Evolutionary conservation across 2,797 vertebrate genomes (phyloP).

Genomic region (Sebastes cheni): DNA sequence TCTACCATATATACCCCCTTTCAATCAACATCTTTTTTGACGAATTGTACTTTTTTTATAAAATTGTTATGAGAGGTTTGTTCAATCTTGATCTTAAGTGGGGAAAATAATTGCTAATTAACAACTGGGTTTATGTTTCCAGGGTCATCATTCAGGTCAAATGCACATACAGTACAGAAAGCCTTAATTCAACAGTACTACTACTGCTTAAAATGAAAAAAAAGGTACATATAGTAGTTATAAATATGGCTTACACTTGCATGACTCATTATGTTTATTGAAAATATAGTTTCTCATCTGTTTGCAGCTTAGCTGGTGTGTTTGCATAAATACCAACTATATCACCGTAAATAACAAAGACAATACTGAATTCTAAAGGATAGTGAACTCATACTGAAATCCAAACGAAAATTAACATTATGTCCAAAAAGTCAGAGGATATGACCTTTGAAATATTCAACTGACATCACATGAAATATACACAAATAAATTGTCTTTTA

Average conservation of each 20-base stretch:
- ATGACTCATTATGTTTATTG: neutral
- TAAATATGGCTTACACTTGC: neutral
- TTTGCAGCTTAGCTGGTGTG: neutral
- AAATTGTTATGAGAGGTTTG: neutral
- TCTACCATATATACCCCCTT: neutral
- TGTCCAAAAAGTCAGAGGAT: too few relatives aligned
- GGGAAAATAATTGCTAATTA: neutral
- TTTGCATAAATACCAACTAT: neutral
- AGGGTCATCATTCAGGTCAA: neutral
- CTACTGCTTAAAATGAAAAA: neutral
- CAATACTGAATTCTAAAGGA: too few relatives aligned
- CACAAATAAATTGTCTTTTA: neutral
- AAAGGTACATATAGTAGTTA: neutral
- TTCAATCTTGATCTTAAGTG: neutral
- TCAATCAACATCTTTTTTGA: fast-evolving
- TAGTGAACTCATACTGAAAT: too few relatives aligned
- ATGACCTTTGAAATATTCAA: too few relatives aligned
- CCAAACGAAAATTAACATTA: too few relatives aligned
- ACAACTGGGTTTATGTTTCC: neutral
- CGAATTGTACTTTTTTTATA: neutral
- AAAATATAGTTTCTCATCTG: neutral
- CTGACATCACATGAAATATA: neutral
- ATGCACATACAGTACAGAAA: neutral
- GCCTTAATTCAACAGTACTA: neutral
- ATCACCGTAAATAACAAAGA: too few relatives aligned